phyloP scores from a whole-genome alignment of 2,888 invertebrate species.

The Achlya flavicornis region DNA sequence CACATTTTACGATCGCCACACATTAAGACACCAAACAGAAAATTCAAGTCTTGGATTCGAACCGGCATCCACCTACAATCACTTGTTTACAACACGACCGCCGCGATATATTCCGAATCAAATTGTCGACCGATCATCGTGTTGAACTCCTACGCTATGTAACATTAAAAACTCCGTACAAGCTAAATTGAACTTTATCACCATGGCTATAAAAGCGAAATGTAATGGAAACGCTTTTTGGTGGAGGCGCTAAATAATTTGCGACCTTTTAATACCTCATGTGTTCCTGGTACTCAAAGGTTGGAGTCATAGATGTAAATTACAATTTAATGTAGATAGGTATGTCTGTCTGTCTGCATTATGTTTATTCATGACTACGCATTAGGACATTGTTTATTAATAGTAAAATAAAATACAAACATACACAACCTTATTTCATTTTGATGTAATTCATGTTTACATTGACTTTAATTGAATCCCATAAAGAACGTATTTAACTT shows the following conservation, averaged over 20 bases:
- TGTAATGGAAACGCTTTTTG: conserved; percentile 23
- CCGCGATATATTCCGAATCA: conserved; percentile 75
- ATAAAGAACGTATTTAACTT: background rate
- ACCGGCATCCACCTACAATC: conserved; percentile 65
- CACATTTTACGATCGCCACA: conserved; percentile 59
- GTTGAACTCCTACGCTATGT: conserved; percentile 68
- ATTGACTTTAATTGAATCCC: background rate
- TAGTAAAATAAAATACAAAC: background rate
- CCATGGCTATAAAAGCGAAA: conserved; percentile 18
- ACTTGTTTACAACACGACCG: conserved; percentile 70
- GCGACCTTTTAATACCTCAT: conserved; percentile 66
- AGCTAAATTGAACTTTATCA: conserved; percentile 41
- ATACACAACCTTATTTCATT: background rate
- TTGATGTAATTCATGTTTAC: background rate
- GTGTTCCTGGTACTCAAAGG: conserved; percentile 59
- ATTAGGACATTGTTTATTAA: conserved; percentile 10
- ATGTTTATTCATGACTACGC: conserved; percentile 22
- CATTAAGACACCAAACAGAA: conserved; percentile 56
- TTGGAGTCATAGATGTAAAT: conserved; percentile 47
- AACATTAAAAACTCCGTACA: conserved; percentile 25
- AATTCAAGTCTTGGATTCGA: conserved; percentile 60
- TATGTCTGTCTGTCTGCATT: conserved; percentile 25
- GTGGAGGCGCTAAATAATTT: conserved; percentile 57
- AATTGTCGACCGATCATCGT: conserved; percentile 78
- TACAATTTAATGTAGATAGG: conserved; percentile 40